These are phyloP conservation scores for Chloroclysta siterata DNA, from an alignment of 2,888 invertebrate genomes.

Conservation along the genomic window DNA sequence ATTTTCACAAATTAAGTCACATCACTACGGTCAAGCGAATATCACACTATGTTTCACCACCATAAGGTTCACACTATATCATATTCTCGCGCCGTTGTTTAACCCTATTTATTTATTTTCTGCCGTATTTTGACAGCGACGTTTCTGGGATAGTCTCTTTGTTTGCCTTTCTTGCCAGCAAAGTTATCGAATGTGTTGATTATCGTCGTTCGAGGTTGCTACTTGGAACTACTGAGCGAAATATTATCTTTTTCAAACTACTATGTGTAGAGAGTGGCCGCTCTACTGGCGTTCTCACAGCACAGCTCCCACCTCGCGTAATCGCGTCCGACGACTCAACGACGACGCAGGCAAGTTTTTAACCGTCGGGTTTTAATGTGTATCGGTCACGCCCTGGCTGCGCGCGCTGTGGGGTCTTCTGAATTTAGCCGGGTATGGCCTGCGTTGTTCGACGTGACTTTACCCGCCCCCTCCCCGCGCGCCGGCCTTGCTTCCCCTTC, in stretches of 20 bases:
- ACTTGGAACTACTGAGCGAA: slow-evolving; percentile 54
- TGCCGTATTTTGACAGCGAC: slow-evolving; percentile 74
- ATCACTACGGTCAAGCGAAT: slow-evolving; percentile 53
- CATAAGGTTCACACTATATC: slow-evolving; percentile 67
- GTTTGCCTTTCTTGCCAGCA: slow-evolving; percentile 46
- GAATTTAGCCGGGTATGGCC: slow-evolving; percentile 67
- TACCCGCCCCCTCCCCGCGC: slow-evolving; percentile 68
- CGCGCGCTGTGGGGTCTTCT: slow-evolving; percentile 49
- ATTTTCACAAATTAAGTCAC: slow-evolving; percentile 55
- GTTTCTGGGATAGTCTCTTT: slow-evolving; percentile 49
- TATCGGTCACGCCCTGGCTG: slow-evolving; percentile 35
- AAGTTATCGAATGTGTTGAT: slow-evolving; percentile 22
- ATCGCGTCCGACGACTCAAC: slow-evolving; percentile 79
- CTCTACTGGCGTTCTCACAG: slow-evolving; percentile 65
- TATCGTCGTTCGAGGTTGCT: slow-evolving; percentile 44
- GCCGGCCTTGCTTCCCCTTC: slow-evolving; percentile 79
- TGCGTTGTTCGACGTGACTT: slow-evolving; percentile 83
- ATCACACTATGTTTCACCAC: slow-evolving; percentile 52
- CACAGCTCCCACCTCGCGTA: slow-evolving; percentile 77
- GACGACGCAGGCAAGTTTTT: slow-evolving; percentile 77
- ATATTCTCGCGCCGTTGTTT: slow-evolving; percentile 62
- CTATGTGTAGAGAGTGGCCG: slow-evolving; percentile 59
- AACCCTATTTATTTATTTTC: slow-evolving; percentile 82
- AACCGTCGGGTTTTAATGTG: slow-evolving; percentile 54
- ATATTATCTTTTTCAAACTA: slow-evolving; percentile 54